A percentile compares a stretch with the other conserved stretches of the same genome.
These are phyloP conservation scores for Oreochromis tanganicae DNA, from an alignment of 2,113 vertebrate genomes.

Conservation along the genomic window DNA sequence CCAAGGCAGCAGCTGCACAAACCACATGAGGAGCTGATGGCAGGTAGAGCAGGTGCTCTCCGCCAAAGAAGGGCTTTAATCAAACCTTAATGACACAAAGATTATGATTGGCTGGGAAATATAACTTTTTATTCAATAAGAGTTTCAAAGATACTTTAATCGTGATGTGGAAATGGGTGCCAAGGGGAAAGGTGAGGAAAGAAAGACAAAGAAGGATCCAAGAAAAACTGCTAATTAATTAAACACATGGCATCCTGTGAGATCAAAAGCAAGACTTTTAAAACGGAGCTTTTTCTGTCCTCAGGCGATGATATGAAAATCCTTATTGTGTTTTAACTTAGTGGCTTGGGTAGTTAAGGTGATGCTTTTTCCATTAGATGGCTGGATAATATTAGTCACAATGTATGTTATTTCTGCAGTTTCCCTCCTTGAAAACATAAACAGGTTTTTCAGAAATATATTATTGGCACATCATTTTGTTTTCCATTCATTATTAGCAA, in stretches of 20 bases:
- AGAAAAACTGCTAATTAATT: conserved; percentile 39
- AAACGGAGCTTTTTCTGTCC: conserved; percentile 38
- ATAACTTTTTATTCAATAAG: conserved; percentile 32
- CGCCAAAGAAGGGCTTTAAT: conserved; percentile 18
- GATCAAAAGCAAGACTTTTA: conserved; percentile 54
- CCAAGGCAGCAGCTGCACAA: conserved; percentile 38
- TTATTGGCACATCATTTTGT: neutral
- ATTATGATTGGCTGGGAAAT: conserved; percentile 38
- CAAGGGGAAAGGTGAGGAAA: conserved; percentile 30
- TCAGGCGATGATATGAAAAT: neutral
- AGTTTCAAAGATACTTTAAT: conserved; percentile 47
- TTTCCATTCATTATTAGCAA: neutral
- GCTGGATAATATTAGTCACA: neutral
- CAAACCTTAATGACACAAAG: conserved; percentile 25
- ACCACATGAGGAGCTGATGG: conserved; percentile 55
- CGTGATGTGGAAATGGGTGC: conserved; percentile 4
- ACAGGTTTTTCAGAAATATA: neutral
- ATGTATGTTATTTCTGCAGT: neutral
- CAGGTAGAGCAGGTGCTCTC: conserved; percentile 64
- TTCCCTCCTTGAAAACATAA: neutral
- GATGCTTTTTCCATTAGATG: neutral
- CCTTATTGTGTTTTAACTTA: neutral
- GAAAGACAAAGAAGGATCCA: neutral
- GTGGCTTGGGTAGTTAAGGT: neutral
- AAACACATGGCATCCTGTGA: conserved; percentile 21